phyloP scores from a whole-genome alignment of 64 coral and sea anemone species.

The Cladopsammia gracilis region DNA sequence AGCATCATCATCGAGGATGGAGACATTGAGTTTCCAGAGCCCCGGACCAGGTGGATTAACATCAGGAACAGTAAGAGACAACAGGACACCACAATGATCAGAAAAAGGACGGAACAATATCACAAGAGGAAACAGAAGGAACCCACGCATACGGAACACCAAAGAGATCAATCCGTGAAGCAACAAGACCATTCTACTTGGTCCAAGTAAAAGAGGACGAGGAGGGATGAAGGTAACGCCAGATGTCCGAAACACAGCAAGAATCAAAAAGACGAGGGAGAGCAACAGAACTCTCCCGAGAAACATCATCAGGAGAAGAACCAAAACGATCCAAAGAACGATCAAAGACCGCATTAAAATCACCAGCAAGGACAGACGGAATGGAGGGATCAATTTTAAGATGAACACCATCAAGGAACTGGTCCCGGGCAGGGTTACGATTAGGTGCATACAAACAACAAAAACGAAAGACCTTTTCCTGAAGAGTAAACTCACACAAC shows the following conservation, averaged over 20 bases:
- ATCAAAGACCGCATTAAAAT: constrained; percentile 76
- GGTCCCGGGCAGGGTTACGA: not conserved
- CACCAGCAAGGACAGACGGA: constrained; percentile 49
- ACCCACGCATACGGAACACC: not conserved
- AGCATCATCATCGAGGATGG: not conserved
- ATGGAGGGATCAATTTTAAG: not conserved
- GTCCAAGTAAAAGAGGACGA: not conserved
- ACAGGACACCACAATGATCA: constrained; percentile 42
- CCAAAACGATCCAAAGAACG: not conserved
- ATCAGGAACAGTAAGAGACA: not conserved
- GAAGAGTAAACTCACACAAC: not conserved
- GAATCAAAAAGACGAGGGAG: not conserved
- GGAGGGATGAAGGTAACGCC: not conserved
- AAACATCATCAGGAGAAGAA: not conserved
- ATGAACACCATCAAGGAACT: constrained; percentile 9
- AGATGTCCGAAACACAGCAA: not conserved
- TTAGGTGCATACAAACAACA: constrained; percentile 40
- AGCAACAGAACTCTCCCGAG: not conserved
- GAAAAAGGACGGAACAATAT: constrained; percentile 16
- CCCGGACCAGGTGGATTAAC: not conserved
- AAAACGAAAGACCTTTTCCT: not conserved
- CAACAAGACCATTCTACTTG: not conserved
- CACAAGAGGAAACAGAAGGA: no score
- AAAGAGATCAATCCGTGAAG: constrained; percentile 20
- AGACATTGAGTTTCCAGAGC: constrained; percentile 10